Evolutionary conservation across 2,888 invertebrate species (phyloP), one percentile per base, ranked within the genome.

Genomic region (Amiota communis): DNA sequence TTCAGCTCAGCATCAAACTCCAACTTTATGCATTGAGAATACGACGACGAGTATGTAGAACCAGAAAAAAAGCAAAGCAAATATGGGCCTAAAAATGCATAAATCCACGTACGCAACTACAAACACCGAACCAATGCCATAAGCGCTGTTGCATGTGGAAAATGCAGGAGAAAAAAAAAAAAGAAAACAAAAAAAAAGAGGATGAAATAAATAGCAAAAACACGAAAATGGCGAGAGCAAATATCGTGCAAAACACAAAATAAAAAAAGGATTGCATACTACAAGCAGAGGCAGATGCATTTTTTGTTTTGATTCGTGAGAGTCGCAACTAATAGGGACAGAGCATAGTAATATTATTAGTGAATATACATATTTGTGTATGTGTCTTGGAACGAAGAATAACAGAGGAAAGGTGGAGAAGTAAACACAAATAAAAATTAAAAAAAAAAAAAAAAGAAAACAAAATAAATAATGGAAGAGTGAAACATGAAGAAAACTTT

Each of bases 291-390:
- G 86, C 75, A 81, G 72, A 72, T 68, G 67, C 72, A 74, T 73
- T 63, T 64, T 77, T 73, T 76, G 69, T 73, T 76, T 67, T 68
- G 72, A 36, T 56, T 71, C 72, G 68, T 76, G 49, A 64, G 67
- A 69, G 65, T 73, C 72, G 76, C 75, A 81, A 81, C 84, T 80
- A 81, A 83, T 86, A 83, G 76, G 82, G 86, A 83, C 36, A 64
- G 46, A 36, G n/a, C 11, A 64, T 6, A 23, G 47, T 47, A 64
- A 81, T 79, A 57, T 47, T 51, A 70, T 36, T 57, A 23, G 23
- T 20, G 61, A 17, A 61, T 17, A 80, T 77, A 64, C 74, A 74
- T 75, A 73, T 70, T 56, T 71, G 65, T 70, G 64, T 53, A 68
- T 74, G 72, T 71, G 74, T 20, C 36, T 46, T 57, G 61, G 15